A percentile compares a stretch with the other conserved stretches of the same genome.
Conservation (phyloP, 2,113 vertebrate species). For the Alosa alosa region DNA sequence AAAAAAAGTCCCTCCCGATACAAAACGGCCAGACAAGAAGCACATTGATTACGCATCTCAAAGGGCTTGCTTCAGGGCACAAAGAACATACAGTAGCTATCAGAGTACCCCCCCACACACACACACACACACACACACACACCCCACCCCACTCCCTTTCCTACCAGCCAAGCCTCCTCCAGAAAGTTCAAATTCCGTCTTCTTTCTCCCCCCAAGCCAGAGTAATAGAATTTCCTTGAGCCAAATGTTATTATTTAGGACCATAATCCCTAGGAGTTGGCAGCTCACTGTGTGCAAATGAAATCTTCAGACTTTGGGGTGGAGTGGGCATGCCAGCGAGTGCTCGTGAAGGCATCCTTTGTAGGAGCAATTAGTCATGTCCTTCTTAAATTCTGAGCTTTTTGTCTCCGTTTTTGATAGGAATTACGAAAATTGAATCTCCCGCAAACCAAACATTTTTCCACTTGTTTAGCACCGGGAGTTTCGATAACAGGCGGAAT, state of each 20-base stretch:
- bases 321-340: slow-evolving; percentile 20
- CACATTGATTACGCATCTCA: not conserved
- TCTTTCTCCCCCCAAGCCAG: slow-evolving; percentile 44
- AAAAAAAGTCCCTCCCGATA: slow-evolving; percentile 8
- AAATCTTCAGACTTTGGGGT: slow-evolving; percentile 51
- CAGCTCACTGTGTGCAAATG: slow-evolving; percentile 64
- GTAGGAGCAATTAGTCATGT: slow-evolving; percentile 44
- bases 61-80: slow-evolving; percentile 23
- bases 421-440: slow-evolving; percentile 47
- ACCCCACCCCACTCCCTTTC: not conserved
- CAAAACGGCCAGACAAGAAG: slow-evolving; percentile 13
- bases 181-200: slow-evolving; percentile 42
- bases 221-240: slow-evolving; percentile 69
- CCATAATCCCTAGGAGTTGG: slow-evolving; percentile 61
- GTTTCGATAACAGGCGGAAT: slow-evolving; percentile 40
- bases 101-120: not conserved
- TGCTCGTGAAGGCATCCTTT: slow-evolving; percentile 51
- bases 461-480: slow-evolving; percentile 11
- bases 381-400: slow-evolving; percentile 39
- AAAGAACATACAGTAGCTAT: slow-evolving; percentile 10
- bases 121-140: slow-evolving; percentile 7
- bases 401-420: slow-evolving; percentile 39
- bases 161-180: not conserved
- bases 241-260: slow-evolving; percentile 72
- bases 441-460: slow-evolving; percentile 42